A percentile compares a stretch with the other conserved stretches of the same genome.
These are phyloP conservation scores for Cromileptes altivelis DNA, from an alignment of 2,113 vertebrate genomes.

Conservation along the genomic window DNA sequence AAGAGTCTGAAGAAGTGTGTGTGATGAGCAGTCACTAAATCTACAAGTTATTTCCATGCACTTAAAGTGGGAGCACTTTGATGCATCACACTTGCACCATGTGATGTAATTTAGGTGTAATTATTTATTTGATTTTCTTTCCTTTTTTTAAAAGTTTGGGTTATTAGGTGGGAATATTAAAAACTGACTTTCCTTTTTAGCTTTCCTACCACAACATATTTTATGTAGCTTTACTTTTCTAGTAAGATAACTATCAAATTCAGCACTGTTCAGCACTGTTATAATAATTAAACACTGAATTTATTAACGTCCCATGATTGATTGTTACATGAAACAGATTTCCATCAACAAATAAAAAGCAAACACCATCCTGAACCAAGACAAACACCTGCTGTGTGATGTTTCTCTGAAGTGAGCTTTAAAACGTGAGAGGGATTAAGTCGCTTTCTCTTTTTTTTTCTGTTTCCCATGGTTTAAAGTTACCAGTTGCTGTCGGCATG, in stretches of 20 bases:
- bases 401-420: conserved; percentile 29
- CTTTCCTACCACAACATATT: background rate
- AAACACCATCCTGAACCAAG: background rate
- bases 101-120: background rate
- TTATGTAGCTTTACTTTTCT: background rate
- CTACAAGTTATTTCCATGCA: background rate
- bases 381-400: conserved; percentile 51
- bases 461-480: conserved; percentile 63
- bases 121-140: background rate
- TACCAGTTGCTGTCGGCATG: conserved; percentile 52
- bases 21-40: background rate
- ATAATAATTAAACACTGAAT: background rate
- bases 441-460: conserved; percentile 9
- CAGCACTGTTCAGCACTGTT: conserved; percentile 4
- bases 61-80: background rate
- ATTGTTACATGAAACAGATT: conserved; percentile 10
- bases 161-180: background rate
- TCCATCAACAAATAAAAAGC: conserved; percentile 35
- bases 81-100: background rate
- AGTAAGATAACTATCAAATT: background rate
- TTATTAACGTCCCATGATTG: background rate
- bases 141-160: background rate
- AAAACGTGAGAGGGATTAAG: conserved; percentile 56
- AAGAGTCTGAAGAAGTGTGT: background rate
- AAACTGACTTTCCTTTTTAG: background rate